Percentiles rank a stretch among this genome's conserved stretches.
These are phyloP conservation scores for Arctopsyche grandis DNA, from an alignment of 1,140 invertebrate species.

Conservation along the genomic window DNA sequence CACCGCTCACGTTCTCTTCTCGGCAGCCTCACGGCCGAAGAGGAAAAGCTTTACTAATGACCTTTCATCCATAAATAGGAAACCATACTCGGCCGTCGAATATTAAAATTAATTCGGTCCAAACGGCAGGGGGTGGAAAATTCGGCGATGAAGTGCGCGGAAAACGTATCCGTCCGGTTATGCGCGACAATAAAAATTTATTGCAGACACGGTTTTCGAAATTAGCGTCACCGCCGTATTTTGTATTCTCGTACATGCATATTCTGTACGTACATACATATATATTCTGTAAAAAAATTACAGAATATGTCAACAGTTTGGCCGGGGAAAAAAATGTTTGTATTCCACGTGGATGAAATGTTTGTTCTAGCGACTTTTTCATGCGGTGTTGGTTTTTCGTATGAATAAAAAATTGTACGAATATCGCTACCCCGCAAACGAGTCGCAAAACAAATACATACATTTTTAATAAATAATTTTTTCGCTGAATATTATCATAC, in stretches of 20 bases:
- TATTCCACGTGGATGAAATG: constrained; percentile 15
- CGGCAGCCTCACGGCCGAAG: neutral
- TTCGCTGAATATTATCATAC: neutral
- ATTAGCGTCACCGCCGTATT: constrained; percentile 8
- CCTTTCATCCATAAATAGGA: neutral
- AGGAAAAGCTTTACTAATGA: constrained; percentile 52
- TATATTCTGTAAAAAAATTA: constrained; percentile 38
- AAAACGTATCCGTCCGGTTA: neutral
- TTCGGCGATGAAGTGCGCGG: neutral
- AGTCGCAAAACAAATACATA: constrained; percentile 19
- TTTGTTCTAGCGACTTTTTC: constrained; percentile 27
- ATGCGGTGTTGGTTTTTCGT: constrained; percentile 17
- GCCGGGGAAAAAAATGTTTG: neutral
- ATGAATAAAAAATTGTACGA: constrained; percentile 29
- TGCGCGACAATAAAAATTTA: constrained; percentile 47
- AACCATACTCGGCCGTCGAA: neutral
- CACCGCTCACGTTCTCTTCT: constrained; percentile 41
- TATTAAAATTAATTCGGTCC: too few relatives aligned
- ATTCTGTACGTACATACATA: constrained; percentile 2
- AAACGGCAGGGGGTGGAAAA: too few relatives aligned
- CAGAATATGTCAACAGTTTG: constrained; percentile 31
- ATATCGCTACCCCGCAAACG: constrained; percentile 14
- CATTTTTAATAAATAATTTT: constrained; percentile 27
- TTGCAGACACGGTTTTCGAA: constrained; percentile 43
- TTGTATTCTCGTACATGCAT: constrained; percentile 19